These are phyloP conservation scores for Tenthredo distinguenda DNA, from an alignment of 2,888 invertebrate genomes.

Conservation along the genomic window DNA sequence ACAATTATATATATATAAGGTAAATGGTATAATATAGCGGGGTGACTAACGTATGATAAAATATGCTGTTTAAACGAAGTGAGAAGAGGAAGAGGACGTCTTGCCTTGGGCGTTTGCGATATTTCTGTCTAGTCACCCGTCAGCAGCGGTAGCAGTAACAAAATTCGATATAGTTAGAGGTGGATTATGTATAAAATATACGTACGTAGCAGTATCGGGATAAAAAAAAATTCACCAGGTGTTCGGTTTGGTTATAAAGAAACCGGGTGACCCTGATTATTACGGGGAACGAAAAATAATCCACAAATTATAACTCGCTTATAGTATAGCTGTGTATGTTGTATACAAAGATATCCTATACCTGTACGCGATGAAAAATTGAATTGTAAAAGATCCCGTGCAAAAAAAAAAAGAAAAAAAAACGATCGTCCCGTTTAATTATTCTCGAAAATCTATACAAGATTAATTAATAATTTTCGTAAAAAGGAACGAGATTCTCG, in stretches of 20 bases:
- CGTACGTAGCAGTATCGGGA: not conserved
- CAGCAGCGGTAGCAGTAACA: not conserved
- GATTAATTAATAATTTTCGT: not conserved
- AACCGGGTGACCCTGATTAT: constrained; percentile 50
- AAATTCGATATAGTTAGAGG: not conserved
- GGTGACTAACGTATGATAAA: not conserved
- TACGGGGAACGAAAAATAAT: not conserved
- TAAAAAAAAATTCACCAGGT: constrained; percentile 15
- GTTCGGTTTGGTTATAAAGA: constrained; percentile 12
- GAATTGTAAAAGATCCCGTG: not conserved
- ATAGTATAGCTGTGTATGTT: not conserved
- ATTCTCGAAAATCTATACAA: not conserved
- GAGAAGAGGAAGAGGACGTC: not conserved
- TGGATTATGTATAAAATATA: not conserved
- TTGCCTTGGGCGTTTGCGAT: constrained; percentile 14
- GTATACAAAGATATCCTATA: not conserved
- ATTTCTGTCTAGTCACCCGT: constrained; percentile 21
- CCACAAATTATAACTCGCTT: not conserved
- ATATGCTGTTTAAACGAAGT: not conserved
- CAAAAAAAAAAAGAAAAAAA: not conserved
- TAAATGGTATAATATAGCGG: not conserved
- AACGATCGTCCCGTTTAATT: not conserved
- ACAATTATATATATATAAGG: not conserved
- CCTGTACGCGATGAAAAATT: not conserved
- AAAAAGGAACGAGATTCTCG: not conserved